These are phyloP conservation scores for Seriola quinqueradiata DNA, from an alignment of 2,113 vertebrate genomes.

Conservation along the genomic window DNA sequence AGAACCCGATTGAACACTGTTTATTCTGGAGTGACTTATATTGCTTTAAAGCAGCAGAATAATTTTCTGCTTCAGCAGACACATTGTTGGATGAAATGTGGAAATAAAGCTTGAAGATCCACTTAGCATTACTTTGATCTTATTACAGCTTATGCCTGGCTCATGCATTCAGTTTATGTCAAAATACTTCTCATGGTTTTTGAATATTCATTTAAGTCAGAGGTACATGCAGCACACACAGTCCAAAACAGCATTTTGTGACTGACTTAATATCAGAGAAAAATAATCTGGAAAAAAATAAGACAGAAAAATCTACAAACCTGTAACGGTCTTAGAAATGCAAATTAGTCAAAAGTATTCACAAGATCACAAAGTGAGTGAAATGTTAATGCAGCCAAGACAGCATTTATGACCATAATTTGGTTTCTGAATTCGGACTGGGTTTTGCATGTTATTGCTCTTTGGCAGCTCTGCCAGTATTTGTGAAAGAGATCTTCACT, in stretches of 20 bases:
- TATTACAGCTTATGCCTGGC: constrained; percentile 79
- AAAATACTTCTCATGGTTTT: constrained; percentile 75
- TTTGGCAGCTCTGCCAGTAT: constrained; percentile 15
- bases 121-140: constrained; percentile 85
- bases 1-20: constrained; percentile 65
- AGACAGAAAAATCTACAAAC: constrained; percentile 42
- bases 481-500: neutral
- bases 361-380: constrained; percentile 19
- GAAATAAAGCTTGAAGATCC: constrained; percentile 83
- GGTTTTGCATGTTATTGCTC: constrained; percentile 30
- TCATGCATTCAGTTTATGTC: constrained; percentile 78
- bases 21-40: constrained; percentile 77
- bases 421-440: constrained; percentile 2
- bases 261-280: constrained; percentile 57
- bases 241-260: constrained; percentile 32
- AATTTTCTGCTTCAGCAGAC: constrained; percentile 79
- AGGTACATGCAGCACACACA: constrained; percentile 35
- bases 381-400: constrained; percentile 24
- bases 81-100: constrained; percentile 80
- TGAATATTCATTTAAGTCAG: constrained; percentile 76
- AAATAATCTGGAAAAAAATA: constrained; percentile 41
- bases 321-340: constrained; percentile 57
- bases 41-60: constrained; percentile 81
- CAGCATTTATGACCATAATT: constrained; percentile 28
- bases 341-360: constrained; percentile 39